Evolutionary conservation across 2,888 invertebrate genomes (phyloP).

Genomic region (Ptilodon capucinus): DNA sequence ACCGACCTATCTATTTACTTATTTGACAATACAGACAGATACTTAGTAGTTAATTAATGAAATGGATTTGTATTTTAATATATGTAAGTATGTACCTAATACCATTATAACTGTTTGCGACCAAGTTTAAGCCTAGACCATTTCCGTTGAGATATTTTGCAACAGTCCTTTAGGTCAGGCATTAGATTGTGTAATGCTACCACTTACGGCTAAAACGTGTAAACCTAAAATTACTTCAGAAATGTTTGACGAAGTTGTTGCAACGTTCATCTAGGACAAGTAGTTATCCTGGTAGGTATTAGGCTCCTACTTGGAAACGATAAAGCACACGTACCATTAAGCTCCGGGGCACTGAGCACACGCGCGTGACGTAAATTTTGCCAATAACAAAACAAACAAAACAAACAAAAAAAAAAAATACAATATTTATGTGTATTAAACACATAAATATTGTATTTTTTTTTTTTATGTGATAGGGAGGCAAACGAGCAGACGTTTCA

Average conservation of each 20-base stretch:
- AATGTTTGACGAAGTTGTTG: slow-evolving; percentile 27
- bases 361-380: no score
- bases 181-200: slow-evolving; percentile 31
- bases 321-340: no score
- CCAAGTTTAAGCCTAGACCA: slow-evolving; percentile 11
- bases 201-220: slow-evolving; percentile 37
- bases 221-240: slow-evolving; percentile 37
- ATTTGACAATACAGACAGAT: not conserved
- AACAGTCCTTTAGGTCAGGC: slow-evolving; percentile 42
- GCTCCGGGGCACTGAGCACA: no score
- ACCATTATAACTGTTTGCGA: not conserved
- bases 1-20: not conserved
- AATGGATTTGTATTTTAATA: not conserved
- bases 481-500: no score
- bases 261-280: slow-evolving; percentile 14
- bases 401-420: no score
- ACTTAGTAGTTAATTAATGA: not conserved
- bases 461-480: no score
- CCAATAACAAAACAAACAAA: no score
- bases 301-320: no score
- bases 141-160: slow-evolving; percentile 33
- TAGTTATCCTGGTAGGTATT: not conserved
- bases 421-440: no score
- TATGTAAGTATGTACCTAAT: not conserved
- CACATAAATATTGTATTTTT: no score